These are phyloP conservation scores for Sycobia sp. DNA, from an alignment of 1,140 invertebrate species.

Conservation along the genomic window DNA sequence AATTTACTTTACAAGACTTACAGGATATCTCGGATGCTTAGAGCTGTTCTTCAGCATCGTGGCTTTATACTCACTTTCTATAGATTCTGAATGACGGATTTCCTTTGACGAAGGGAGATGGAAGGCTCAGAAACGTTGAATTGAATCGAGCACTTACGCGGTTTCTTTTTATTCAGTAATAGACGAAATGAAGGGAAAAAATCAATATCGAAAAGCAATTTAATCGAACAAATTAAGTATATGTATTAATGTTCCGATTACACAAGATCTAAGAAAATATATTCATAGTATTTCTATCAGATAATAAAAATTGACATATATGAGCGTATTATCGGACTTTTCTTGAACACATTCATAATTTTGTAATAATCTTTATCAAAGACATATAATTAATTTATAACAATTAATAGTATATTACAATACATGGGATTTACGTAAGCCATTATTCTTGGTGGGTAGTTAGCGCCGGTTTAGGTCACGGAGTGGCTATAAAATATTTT, in stretches of 20 bases:
- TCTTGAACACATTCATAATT: too few relatives aligned
- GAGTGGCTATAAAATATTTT: too few relatives aligned
- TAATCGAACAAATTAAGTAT: too few relatives aligned
- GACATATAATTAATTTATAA: too few relatives aligned
- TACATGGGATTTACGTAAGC: too few relatives aligned
- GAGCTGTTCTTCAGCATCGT: slow-evolving; percentile 6
- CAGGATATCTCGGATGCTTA: slow-evolving; percentile 15
- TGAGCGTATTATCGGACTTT: too few relatives aligned
- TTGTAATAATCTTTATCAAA: too few relatives aligned
- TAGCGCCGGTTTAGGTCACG: too few relatives aligned
- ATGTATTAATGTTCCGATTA: background rate
- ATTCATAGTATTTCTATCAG: background rate
- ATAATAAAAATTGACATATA: too few relatives aligned
- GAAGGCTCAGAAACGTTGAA: slow-evolving; percentile 14
- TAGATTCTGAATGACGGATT: slow-evolving; percentile 27
- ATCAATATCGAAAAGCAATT: slow-evolving; percentile 21
- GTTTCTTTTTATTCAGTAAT: slow-evolving; percentile 30
- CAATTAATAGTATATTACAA: too few relatives aligned
- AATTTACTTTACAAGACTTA: slow-evolving; percentile 25
- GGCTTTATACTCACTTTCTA: slow-evolving; percentile 25
- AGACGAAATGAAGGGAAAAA: slow-evolving; percentile 23
- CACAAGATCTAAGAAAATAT: background rate
- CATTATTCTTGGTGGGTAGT: too few relatives aligned
- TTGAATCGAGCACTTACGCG: slow-evolving; percentile 26
- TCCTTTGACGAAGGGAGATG: background rate